Evolutionary conservation across 2,113 vertebrate species (phyloP), one percentile per base, ranked within the genome.

Genomic region (Pseudolaguvia tuberculata): DNA sequence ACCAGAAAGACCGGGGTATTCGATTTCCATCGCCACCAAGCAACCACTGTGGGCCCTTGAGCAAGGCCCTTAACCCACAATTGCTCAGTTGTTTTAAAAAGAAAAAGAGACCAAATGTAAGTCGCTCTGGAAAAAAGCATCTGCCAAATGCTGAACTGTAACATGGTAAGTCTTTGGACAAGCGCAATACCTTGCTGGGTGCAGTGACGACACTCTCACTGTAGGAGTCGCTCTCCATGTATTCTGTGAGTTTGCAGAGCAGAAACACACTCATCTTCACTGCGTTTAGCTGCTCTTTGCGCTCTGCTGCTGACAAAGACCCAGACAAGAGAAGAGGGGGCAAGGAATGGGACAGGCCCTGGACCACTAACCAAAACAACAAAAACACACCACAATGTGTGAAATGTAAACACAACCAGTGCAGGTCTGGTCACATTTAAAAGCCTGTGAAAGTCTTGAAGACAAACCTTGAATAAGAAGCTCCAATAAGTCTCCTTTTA

Each of bases 241-340:
- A 88, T 53, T 96, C 93, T 47, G 92, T 66, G 45, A 99, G 88
- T 78, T 93, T 93, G 76, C 91, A 88, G 52, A 98, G 90, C 70
- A 94, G 83, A 71, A 94, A 98, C 62, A 95, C 93, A 25, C 92
- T 95, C 97, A 99, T 99, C 86, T 98, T 99, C 9, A 99, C 92
- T 1, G 92, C 88, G 1, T 91, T 97, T 0, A 95, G 91, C 18
- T 96, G 94, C 77, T 91, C 87, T n/a, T 84, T 79, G 1, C 92
- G 91, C 61, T 94, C 92, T 1, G 83, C 80, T 0, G 71, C 55
- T 18, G 89, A 88, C 72, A 94, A 61, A 0, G 86, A 65, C 50
- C 88, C 59, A 57, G 91, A 87, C 1, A 83, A 70, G 15, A 98
- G 79, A 72, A 95, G 20, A 0, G 86, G 9, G 0, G 94, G 88